phyloP scores from a whole-genome alignment of 2,113 vertebrate genomes.

The mouse (Mus musculus) region DNA sequence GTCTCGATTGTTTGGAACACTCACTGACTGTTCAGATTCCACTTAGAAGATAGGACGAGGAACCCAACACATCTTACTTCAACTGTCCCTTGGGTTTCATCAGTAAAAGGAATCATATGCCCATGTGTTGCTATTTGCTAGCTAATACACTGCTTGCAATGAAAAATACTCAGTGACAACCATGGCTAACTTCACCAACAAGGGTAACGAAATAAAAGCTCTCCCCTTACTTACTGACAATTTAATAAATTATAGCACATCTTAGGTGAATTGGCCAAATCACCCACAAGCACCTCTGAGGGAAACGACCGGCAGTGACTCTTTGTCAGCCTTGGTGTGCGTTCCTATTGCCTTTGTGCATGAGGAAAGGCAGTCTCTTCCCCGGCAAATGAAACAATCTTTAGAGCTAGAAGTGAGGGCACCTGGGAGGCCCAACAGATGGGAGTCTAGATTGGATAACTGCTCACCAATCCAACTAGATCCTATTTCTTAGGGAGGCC shows the following conservation, averaged over 20 bases:
- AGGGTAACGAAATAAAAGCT: neutral
- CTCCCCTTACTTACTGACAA: neutral
- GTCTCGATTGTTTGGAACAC: neutral
- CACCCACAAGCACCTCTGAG: neutral
- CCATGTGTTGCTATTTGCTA: neutral
- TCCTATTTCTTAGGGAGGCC: neutral
- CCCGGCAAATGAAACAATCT: neutral
- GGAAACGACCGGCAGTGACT: neutral
- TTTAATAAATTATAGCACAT: neutral
- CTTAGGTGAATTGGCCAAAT: neutral
- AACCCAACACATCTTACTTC: neutral
- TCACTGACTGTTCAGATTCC: neutral
- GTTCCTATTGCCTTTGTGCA: neutral
- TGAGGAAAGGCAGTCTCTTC: neutral
- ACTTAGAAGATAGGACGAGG: neutral
- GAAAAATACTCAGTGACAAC: neutral
- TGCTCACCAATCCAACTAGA: neutral
- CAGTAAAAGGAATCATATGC: neutral
- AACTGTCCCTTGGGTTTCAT: neutral
- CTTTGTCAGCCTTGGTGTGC: neutral
- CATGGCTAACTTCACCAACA: neutral
- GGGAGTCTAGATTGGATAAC: neutral
- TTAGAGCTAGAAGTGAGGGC: neutral
- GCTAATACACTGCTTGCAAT: neutral
- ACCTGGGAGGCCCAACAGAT: neutral